Conservation (phyloP, 2,888 invertebrate genomes). For the Drosophila rellima region DNA sequence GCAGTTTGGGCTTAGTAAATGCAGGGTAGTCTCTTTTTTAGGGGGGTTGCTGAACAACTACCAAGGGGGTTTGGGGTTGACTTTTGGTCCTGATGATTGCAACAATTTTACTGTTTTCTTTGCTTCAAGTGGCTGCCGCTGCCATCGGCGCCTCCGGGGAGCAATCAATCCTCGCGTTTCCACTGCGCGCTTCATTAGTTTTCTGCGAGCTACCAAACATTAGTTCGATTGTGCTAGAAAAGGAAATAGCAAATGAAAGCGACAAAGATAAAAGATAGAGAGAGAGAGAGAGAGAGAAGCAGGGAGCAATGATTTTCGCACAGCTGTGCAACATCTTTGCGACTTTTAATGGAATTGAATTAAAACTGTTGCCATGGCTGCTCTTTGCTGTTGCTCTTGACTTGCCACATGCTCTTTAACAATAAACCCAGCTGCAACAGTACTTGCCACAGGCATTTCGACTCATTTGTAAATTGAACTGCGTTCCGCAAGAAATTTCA, state of each 20-base stretch:
- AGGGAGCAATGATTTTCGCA: constrained; percentile 52
- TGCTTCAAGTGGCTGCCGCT: constrained; percentile 59
- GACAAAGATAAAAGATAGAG: constrained; percentile 7
- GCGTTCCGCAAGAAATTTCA: constrained; percentile 12
- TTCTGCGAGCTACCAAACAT: constrained; percentile 59
- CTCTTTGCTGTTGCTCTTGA: constrained; percentile 27
- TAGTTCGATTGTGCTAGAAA: constrained; percentile 61
- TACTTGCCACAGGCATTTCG: constrained; percentile 70
- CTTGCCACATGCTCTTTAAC: constrained; percentile 29
- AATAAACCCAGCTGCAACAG: constrained; percentile 21
- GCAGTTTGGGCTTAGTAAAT: constrained; percentile 62
- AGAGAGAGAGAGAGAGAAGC: constrained; percentile 17
- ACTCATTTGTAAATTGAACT: constrained; percentile 76
- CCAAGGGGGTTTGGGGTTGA: constrained; percentile 14
- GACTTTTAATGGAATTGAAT: constrained; percentile 79
- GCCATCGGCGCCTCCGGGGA: constrained; percentile 75
- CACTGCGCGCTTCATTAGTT: constrained; percentile 78
- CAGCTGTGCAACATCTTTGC: constrained; percentile 65
- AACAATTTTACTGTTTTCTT: constrained; percentile 58
- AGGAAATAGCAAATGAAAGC: constrained; percentile 15
- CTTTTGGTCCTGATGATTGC: constrained; percentile 66
- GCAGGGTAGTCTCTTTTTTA: constrained; percentile 19
- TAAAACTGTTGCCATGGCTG: constrained; percentile 72
- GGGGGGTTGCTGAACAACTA: constrained; percentile 3
- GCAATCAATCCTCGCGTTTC: constrained; percentile 83